Percentiles rank a stretch among this genome's conserved stretches.
phyloP scores from a whole-genome alignment of 2,888 invertebrate genomes.

The Dryobotodes eremita region DNA sequence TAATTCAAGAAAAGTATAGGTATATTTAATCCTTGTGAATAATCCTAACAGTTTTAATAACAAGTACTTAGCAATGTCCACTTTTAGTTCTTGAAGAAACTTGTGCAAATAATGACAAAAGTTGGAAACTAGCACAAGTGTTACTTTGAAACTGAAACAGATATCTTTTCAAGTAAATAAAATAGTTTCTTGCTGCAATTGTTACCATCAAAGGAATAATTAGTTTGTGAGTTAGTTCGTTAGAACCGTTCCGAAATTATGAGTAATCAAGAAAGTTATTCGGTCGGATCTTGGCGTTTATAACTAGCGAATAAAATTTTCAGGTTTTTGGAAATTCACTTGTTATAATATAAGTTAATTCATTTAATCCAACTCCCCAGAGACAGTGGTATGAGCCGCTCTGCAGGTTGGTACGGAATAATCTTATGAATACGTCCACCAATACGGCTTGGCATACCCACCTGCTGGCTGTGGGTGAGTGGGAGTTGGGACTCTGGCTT shows the following conservation, averaged over 20 bases:
- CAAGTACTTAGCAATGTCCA: slow-evolving; percentile 7
- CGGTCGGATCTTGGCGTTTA: background rate
- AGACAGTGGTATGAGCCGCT: too few species aligned
- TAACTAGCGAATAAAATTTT: background rate
- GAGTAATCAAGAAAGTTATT: slow-evolving; percentile 9
- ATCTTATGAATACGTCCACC: too few species aligned
- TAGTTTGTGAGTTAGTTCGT: slow-evolving; percentile 14
- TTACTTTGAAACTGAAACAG: slow-evolving; percentile 23
- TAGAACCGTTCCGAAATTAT: background rate
- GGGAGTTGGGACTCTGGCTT: too few species aligned
- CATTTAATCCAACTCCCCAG: too few species aligned
- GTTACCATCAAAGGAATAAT: slow-evolving; percentile 27
- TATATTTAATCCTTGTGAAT: background rate
- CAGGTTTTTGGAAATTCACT: background rate
- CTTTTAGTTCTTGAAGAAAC: slow-evolving; percentile 25
- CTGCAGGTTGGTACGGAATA: too few species aligned
- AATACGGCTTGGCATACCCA: too few species aligned
- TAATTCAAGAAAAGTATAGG: background rate
- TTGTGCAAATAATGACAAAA: slow-evolving; percentile 35
- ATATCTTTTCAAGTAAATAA: slow-evolving; percentile 39
- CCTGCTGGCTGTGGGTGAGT: too few species aligned
- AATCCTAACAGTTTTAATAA: slow-evolving; percentile 7
- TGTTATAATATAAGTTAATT: background rate
- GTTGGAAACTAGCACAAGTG: slow-evolving; percentile 28
- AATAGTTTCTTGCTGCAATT: slow-evolving; percentile 25